These are phyloP conservation scores for Chionoecetes opilio DNA, from an alignment of 1,140 invertebrate species.

Conservation along the genomic window DNA sequence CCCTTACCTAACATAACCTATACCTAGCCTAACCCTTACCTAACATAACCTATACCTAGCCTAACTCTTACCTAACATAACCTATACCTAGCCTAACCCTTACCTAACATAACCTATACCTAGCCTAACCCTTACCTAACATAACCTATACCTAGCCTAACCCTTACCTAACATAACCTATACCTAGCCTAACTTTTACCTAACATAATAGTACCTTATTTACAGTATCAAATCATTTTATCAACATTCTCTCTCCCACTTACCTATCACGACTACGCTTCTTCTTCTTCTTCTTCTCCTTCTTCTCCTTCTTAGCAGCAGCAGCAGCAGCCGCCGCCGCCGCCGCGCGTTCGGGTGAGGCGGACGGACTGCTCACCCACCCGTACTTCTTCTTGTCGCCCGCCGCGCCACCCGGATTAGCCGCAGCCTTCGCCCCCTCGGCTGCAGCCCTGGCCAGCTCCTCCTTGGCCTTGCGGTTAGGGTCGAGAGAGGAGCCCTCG, in stretches of 20 bases:
- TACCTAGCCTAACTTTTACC: too few species aligned
- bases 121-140: too few species aligned
- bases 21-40: too few species aligned
- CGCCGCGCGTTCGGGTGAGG: slow-evolving; percentile 58
- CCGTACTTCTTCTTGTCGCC: slow-evolving; percentile 80
- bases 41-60: too few species aligned
- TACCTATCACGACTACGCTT: slow-evolving; percentile 81
- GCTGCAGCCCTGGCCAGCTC: slow-evolving; percentile 86
- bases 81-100: too few species aligned
- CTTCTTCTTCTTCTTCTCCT: slow-evolving; percentile 83
- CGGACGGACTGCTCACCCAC: slow-evolving; percentile 75
- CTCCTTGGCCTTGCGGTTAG: slow-evolving; percentile 91
- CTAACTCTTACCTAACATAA: too few species aligned
- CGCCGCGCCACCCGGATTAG: slow-evolving; percentile 50
- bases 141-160: too few species aligned
- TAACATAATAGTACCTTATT: too few species aligned
- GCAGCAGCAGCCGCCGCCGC: not conserved
- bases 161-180: too few species aligned
- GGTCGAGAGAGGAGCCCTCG: slow-evolving; percentile 96
- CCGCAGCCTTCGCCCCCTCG: slow-evolving; percentile 80
- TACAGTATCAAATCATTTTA: too few species aligned
- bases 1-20: too few species aligned
- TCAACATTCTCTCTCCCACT: slow-evolving; percentile 13
- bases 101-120: too few species aligned
- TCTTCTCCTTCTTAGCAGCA: slow-evolving; percentile 81